These are phyloP conservation scores for Trematomus bernacchii DNA, from an alignment of 2,797 vertebrate species.

Conservation along the genomic window DNA sequence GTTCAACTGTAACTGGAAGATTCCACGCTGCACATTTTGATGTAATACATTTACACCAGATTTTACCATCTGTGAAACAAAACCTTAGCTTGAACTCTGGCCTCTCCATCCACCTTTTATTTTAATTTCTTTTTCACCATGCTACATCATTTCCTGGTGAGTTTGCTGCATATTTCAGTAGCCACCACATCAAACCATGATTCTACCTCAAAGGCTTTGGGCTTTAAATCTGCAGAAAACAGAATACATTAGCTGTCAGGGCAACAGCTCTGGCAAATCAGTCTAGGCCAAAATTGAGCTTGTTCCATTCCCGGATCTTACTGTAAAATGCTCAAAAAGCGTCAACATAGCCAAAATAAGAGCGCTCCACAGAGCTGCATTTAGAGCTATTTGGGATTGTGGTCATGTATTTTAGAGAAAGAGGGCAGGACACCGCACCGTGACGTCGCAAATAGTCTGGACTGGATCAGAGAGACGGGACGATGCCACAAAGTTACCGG, in stretches of 20 bases:
- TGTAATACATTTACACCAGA: slow-evolving; percentile 62
- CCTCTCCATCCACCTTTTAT: neutral
- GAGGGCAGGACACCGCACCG: slow-evolving; percentile 71
- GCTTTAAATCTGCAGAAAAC: slow-evolving; percentile 35
- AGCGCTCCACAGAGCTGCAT: slow-evolving; percentile 66
- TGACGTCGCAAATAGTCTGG: slow-evolving; percentile 82
- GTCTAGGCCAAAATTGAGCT: slow-evolving; percentile 58
- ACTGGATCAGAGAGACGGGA: slow-evolving; percentile 79
- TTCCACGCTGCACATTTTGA: slow-evolving; percentile 55
- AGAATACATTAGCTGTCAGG: slow-evolving; percentile 54
- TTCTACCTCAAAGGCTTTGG: slow-evolving; percentile 33
- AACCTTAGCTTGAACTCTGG: slow-evolving; percentile 58
- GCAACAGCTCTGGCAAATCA: slow-evolving; percentile 69
- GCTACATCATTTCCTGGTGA: slow-evolving; percentile 18
- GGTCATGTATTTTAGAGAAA: slow-evolving; percentile 77
- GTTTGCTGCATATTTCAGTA: slow-evolving; percentile 22
- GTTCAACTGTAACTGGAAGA: slow-evolving; percentile 38
- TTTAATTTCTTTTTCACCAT: slow-evolving; percentile 26
- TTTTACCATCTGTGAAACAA: slow-evolving; percentile 69
- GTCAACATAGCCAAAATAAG: slow-evolving; percentile 62
- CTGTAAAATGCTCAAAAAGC: slow-evolving; percentile 70
- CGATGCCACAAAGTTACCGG: slow-evolving; percentile 64
- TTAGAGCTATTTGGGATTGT: slow-evolving; percentile 80
- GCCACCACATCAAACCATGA: slow-evolving; percentile 35
- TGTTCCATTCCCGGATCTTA: slow-evolving; percentile 69